Evolutionary conservation across 2,113 vertebrate species (phyloP).

Genomic region (Hepsetus odoe): DNA sequence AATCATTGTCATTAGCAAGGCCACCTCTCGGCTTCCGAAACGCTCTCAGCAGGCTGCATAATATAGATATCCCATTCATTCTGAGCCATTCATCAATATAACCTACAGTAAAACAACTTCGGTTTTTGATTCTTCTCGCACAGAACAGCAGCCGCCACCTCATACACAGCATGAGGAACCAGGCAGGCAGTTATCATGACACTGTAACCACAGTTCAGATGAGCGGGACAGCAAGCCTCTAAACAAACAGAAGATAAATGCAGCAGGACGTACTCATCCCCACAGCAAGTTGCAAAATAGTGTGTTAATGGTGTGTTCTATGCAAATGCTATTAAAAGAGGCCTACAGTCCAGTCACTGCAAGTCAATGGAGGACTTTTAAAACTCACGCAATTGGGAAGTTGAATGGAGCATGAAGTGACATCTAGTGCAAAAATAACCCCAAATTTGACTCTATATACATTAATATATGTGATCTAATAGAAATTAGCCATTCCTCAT

Average conservation of each 20-base stretch:
- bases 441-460: too few relatives aligned
- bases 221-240: neutral
- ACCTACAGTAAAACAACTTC: too few relatives aligned
- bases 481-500: too few relatives aligned
- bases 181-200: neutral
- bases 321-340: neutral
- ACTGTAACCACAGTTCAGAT: neutral
- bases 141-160: neutral
- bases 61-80: too few relatives aligned
- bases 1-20: too few relatives aligned
- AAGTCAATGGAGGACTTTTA: neutral
- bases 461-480: too few relatives aligned
- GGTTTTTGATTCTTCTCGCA: too few relatives aligned
- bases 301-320: neutral
- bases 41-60: too few relatives aligned
- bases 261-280: neutral
- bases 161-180: neutral
- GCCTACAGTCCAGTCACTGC: neutral
- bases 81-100: too few relatives aligned
- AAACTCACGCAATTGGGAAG: neutral
- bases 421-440: neutral
- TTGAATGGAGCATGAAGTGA: neutral
- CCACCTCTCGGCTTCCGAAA: too few relatives aligned
- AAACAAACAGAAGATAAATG: slow-evolving; percentile 7
- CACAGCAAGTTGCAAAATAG: neutral